Evolutionary conservation across 92 coral and sea anemone species (phyloP), one percentile per base, ranked within the genome.

Genomic region (Porites divaricata): DNA sequence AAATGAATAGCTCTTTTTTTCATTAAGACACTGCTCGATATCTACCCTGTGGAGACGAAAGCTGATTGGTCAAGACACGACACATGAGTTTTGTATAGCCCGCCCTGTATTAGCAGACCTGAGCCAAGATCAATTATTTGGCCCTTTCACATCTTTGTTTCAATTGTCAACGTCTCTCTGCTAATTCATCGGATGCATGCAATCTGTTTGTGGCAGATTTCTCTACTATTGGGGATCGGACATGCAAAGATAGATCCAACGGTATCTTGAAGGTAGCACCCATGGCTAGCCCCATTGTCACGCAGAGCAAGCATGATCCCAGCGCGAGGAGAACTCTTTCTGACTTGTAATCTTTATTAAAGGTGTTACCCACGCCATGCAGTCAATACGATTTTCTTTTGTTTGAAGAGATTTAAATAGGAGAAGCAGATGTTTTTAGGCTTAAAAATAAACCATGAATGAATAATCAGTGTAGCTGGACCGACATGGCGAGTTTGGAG

Each of bases 391-490:
- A 88, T 95, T 80, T 95, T 97, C 99, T 92, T 97, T 97, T 97
- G 99, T 97, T 97, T 97, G 99, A 89, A 92, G 97, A 97, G 98
- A 97, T 97, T 97, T 95, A 97, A 97, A 97, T 97, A 97, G 99
- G 96, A 91, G 95, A 92, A 93, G 99, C 99, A 97, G 99, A 97
- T 97, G 99, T 97, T 97, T 84, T 93, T 97, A 98, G 93, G 99
- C 97, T 97, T 92, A 95, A 95, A 95, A 95, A 93, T 95, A 93
- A 91, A 94, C 87, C 93, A 92, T 95, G 98, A 95, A 95, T 95
- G 97, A 81, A 93, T 94, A 95, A 92, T 95, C 80, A 93, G 94
- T 19, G 87, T 61, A 59, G 82, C 26, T 26, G 79, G 66, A 75
- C 67, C 49, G 77, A 59, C 75, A 67, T n/a, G 57, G 67, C 62